Conservation (phyloP, 2,797 vertebrate species). For the Sebastes taczanowskii region DNA sequence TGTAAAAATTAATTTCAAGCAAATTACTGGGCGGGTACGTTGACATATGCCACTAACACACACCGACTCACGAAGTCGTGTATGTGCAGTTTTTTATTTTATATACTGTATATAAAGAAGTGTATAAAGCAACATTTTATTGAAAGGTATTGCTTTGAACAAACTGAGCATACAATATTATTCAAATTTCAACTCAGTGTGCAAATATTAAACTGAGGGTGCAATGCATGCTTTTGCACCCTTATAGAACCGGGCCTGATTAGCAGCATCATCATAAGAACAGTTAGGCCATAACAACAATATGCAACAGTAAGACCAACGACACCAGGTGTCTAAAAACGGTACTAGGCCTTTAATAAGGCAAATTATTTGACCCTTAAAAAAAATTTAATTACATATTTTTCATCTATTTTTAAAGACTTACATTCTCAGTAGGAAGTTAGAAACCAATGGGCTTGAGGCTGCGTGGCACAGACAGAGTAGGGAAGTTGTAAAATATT, state of each 20-base stretch:
- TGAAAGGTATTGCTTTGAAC: background rate
- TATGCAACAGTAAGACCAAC: too few species aligned
- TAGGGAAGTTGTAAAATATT: background rate
- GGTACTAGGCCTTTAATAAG: too few species aligned
- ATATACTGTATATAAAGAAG: background rate
- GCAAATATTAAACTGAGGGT: too few species aligned
- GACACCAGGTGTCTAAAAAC: too few species aligned
- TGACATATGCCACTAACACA: background rate
- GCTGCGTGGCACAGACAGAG: background rate
- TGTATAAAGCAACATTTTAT: background rate
- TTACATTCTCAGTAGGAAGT: too few species aligned
- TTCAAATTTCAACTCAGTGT: too few species aligned
- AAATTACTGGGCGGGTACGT: background rate
- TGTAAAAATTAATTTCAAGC: background rate
- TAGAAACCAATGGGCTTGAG: background rate
- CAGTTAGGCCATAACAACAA: too few species aligned
- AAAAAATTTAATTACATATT: background rate
- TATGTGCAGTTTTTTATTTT: background rate
- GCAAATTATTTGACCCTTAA: too few species aligned
- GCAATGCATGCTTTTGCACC: too few species aligned
- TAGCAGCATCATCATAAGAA: too few species aligned
- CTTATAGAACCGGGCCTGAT: too few species aligned
- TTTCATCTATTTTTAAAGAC: background rate
- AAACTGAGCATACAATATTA: background rate
- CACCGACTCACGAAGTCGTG: rapidly evolving